Evolutionary conservation across 2,113 vertebrate genomes (phyloP), one percentile per base, ranked within the genome.

Genomic region (Jacana jacana): DNA sequence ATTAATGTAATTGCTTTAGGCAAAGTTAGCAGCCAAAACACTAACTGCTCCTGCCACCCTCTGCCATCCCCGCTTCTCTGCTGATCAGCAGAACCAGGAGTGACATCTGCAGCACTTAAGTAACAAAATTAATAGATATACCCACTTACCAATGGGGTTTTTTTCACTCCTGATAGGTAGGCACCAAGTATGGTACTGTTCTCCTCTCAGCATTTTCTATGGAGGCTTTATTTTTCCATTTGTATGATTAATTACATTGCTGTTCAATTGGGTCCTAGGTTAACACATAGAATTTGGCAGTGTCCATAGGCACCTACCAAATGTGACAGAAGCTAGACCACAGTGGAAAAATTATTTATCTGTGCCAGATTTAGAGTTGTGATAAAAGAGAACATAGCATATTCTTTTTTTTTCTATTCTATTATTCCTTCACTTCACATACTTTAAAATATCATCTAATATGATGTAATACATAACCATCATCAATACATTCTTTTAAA

Each of bases 61-160:
- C 18, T 13, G 48, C 86, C 44, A 18, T 4, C 15, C 54, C 42
- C 3, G 1, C 63, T n/a, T 17, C 65, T 35, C 49, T 61, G 61
- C 33, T 48, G 68, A 6, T 8, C 77, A 72, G 16, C 63, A 51
- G 25, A 76, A 14, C 25, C 51, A 57, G 75, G 9, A 2, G 1
- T 40, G 84, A 82, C 61, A 89, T 46, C 40, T 57, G 80, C 81
- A 84, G 73, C 31, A 9, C 49, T 31, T 9, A 10, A n/a, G 37
- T n/a, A 35, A 48, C 51, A 37, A 3, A 0, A 2, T 14, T 64
- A 30, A 85, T 42, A 80, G 40, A 39, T 3, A 1, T 0, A 63
- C 15, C 23, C 15, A 8, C 39, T 54, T 19, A 35, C 11, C 1
- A 0, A 23, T 2, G n/a, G n/a, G n/a, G n/a, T 3, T 3, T 24